Evolutionary conservation across 2,888 invertebrate genomes (phyloP), one percentile per base, ranked within the genome.

Genomic region (Emmelina monodactyla): DNA sequence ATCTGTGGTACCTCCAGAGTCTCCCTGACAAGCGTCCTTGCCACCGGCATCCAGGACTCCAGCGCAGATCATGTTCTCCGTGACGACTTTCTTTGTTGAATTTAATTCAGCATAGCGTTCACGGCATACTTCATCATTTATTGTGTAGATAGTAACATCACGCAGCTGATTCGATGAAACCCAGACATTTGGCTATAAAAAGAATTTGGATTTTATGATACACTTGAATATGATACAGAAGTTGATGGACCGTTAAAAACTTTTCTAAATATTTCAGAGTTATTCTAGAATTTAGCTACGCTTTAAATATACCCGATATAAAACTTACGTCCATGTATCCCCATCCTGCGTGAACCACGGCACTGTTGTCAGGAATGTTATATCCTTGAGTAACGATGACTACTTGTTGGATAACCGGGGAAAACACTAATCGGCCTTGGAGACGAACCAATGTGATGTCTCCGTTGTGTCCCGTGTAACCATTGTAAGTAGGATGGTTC

Each of bases 1-100:
- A n/a, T n/a, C n/a, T n/a, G n/a, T n/a, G 50, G 48, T 7, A 22
- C 82, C 82, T 2, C 82, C 82, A 31, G 73, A 69, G 53, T 82
- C 82, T 7, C 38, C 41, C 31, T 38, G 32, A 32, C 41, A 41
- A 14, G 41, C 36, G 31, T 41, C 41, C 9, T 43, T 40, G 7
- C 57, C 58, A 2, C 45, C 32, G 0, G 39, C 34, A n/a, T 56
- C 56, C 1, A 39, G 30, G 14, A 45, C 19, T 13, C 49, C 50
- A 14, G 58, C 55, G 43, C 67, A 68, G 40, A 67, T 45, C 64
- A 63, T 65, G 42, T 54, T 57, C 2, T 42, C 35, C 3, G 59
- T 60, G 19, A 58, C 45, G 10, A 34, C n/a, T 1, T 13, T 22
- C 3, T 9, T 9, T 3, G 33, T 22, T 0, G 40, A 34, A 7